Percentiles rank a stretch among this genome's conserved stretches.
phyloP scores from a whole-genome alignment of 2,113 vertebrate species.

The Perca schrenkii region DNA sequence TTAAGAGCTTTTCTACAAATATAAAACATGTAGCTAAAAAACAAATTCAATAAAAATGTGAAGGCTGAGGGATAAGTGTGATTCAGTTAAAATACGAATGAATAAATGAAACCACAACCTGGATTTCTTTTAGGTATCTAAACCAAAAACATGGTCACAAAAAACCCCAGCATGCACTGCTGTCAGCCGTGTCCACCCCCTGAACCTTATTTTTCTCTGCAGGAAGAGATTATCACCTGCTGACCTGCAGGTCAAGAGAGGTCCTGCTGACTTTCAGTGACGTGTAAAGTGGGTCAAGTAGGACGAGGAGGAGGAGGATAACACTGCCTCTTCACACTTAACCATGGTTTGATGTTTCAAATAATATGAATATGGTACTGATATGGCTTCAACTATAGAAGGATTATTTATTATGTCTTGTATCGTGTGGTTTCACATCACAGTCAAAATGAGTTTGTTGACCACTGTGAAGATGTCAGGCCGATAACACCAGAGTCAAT shows the following conservation, averaged over 20 bases:
- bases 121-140: neutral
- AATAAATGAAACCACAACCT: neutral
- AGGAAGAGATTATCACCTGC: slow-evolving; percentile 51
- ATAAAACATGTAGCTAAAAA: no score
- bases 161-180: neutral
- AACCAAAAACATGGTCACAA: neutral
- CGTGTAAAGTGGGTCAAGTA: slow-evolving; percentile 67
- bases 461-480: neutral
- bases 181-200: neutral
- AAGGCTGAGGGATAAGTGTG: neutral
- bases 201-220: slow-evolving; percentile 6
- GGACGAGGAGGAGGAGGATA: neutral
- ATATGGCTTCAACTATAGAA: neutral
- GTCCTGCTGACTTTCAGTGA: slow-evolving; percentile 44
- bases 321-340: neutral
- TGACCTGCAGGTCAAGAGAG: slow-evolving; percentile 57
- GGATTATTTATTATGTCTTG: neutral
- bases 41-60: neutral
- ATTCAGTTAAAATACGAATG: neutral
- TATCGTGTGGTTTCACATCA: neutral
- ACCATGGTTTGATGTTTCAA: neutral
- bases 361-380: neutral
- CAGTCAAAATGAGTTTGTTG: neutral
- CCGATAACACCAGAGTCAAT: neutral
- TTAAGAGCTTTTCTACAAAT: neutral